Percentiles rank a stretch among this genome's conserved stretches.
These are phyloP conservation scores for Cheirogaleus medius DNA, from an alignment of 2,113 vertebrate species.

Conservation along the genomic window DNA sequence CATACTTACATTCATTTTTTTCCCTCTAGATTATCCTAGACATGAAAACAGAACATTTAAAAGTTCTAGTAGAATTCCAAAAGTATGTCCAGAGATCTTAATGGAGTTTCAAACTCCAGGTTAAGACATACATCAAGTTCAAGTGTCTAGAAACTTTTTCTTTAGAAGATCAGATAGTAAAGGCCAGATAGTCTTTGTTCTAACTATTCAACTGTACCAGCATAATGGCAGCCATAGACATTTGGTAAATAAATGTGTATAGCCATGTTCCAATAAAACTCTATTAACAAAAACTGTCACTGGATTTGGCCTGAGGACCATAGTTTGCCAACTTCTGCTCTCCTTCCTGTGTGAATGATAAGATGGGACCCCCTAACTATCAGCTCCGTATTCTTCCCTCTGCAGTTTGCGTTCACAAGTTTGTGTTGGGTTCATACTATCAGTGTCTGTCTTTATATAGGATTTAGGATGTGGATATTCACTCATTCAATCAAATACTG, in stretches of 20 bases:
- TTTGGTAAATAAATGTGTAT: not conserved
- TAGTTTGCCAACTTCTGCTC: not conserved
- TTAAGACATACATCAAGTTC: not conserved
- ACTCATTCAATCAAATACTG: not conserved
- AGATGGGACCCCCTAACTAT: not conserved
- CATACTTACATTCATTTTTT: not conserved
- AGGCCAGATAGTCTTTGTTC: not conserved
- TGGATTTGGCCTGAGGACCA: not conserved
- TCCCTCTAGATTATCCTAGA: not conserved
- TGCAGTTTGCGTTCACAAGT: not conserved
- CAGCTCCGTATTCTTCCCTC: not conserved
- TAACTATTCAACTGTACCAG: not conserved
- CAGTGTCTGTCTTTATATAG: not conserved
- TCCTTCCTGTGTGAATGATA: not conserved
- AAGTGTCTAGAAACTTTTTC: not conserved
- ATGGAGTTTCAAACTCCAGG: not conserved
- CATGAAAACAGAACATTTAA: not conserved
- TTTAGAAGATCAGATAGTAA: not conserved
- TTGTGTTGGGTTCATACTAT: not conserved
- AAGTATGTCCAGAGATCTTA: not conserved
- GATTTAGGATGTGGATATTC: not conserved
- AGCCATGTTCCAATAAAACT: not conserved
- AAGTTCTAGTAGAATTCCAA: not conserved
- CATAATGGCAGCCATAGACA: not conserved
- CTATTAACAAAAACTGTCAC: not conserved